Evolutionary conservation across 2,888 invertebrate genomes (phyloP).

Genomic region (Hemithea aestivaria): DNA sequence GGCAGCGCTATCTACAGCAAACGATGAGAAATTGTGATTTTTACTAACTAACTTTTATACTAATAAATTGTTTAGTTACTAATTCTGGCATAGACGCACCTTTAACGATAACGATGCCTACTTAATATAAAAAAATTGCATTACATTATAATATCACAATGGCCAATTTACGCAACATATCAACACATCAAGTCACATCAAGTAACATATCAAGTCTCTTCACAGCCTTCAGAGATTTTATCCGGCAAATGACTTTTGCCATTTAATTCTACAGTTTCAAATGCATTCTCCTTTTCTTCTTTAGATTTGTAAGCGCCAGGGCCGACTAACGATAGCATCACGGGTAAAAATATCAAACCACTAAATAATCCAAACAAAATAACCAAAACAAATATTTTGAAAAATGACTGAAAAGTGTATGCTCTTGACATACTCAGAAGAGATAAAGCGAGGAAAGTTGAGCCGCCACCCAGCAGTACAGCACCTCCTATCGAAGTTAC

Average conservation of each 20-base stretch:
- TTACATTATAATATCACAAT: slow-evolving; percentile 18
- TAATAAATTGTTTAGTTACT: too few relatives aligned
- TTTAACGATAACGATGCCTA: too few relatives aligned
- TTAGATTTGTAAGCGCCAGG: slow-evolving; percentile 73
- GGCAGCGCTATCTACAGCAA: too few relatives aligned
- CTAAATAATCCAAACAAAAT: slow-evolving; percentile 88
- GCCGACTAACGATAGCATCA: slow-evolving; percentile 85
- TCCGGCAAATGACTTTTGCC: slow-evolving; percentile 40
- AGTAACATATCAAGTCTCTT: too few relatives aligned
- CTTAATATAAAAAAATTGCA: too few relatives aligned
- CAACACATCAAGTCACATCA: slow-evolving; percentile 7
- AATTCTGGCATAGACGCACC: too few relatives aligned
- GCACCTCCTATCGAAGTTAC: slow-evolving; percentile 87
- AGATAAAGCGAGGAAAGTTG: slow-evolving; percentile 85
- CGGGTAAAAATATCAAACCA: slow-evolving; percentile 87
- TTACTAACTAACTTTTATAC: too few relatives aligned
- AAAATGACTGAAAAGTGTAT: slow-evolving; percentile 87
- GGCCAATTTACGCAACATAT: slow-evolving; percentile 6
- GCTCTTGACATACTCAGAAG: slow-evolving; percentile 85
- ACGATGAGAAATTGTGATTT: too few relatives aligned
- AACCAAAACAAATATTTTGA: slow-evolving; percentile 87
- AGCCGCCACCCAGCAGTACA: slow-evolving; percentile 87
- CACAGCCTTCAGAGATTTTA: slow-evolving; percentile 24
- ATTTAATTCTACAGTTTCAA: slow-evolving; percentile 59
- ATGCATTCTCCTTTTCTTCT: slow-evolving; percentile 34